A percentile compares a stretch with the other conserved stretches of the same genome.
Conservation (phyloP, 2,113 vertebrate genomes). For the Phyllopteryx taeniolatus region DNA sequence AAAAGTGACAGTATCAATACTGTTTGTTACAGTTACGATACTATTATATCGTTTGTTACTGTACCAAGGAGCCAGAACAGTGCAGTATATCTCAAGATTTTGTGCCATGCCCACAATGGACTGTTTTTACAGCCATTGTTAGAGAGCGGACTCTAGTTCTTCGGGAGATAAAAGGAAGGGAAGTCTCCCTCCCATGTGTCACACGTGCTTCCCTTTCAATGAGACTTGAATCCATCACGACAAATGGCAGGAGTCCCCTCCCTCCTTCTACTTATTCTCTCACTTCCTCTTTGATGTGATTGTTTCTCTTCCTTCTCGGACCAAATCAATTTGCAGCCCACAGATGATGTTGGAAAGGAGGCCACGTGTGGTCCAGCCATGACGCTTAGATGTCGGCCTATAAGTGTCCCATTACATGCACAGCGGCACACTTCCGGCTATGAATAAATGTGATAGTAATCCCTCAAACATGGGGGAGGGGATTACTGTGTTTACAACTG, state of each 20-base stretch:
- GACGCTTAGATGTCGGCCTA: slow-evolving; percentile 6
- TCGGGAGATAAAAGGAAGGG: slow-evolving; percentile 50
- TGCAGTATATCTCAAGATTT: not conserved
- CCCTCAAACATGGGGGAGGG: slow-evolving; percentile 59
- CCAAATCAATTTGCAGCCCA: slow-evolving; percentile 58
- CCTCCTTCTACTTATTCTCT: slow-evolving; percentile 7
- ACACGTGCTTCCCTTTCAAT: slow-evolving; percentile 58
- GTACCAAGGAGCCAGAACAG: not conserved
- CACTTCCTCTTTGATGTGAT: slow-evolving; percentile 54
- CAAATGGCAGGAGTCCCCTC: slow-evolving; percentile 39
- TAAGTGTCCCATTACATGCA: slow-evolving; percentile 17
- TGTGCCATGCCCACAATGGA: not conserved
- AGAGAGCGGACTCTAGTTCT: slow-evolving; percentile 18
- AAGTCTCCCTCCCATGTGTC: slow-evolving; percentile 53
- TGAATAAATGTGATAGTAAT: slow-evolving; percentile 66
- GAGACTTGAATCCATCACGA: slow-evolving; percentile 67
- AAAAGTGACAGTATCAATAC: too few species aligned
- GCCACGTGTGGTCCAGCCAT: slow-evolving; percentile 28
- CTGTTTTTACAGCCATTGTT: slow-evolving; percentile 12
- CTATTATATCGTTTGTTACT: not conserved
- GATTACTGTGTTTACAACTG: slow-evolving; percentile 57
- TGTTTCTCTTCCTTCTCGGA: slow-evolving; percentile 37
- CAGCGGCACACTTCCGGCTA: slow-evolving; percentile 41
- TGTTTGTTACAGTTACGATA: not conserved
- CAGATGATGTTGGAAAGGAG: slow-evolving; percentile 38